Evolutionary conservation across 2,888 invertebrate species (phyloP).

Genomic region (Tetranychus truncatus): DNA sequence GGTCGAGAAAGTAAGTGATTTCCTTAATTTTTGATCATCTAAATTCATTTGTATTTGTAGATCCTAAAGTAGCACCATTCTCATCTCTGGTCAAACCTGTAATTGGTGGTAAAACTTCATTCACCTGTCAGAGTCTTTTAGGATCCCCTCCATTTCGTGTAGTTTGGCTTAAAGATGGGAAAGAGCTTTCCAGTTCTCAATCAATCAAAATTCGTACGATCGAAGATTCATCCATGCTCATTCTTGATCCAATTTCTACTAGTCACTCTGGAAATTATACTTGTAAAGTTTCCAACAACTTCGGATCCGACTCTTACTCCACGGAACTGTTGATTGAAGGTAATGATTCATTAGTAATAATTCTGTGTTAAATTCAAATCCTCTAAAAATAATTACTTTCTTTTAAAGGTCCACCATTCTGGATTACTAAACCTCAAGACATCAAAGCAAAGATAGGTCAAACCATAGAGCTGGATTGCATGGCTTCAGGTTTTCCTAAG

Average conservation of each 20-base stretch:
- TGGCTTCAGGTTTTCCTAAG: not conserved
- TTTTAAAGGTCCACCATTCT: not conserved
- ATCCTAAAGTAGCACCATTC: too few species aligned
- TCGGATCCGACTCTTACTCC: not conserved
- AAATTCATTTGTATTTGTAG: too few species aligned
- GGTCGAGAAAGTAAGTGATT: too few species aligned
- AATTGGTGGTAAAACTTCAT: too few species aligned
- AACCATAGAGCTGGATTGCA: not conserved
- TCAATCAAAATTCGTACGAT: constrained; percentile 21
- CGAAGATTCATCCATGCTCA: constrained; percentile 20
- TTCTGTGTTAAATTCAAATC: too few species aligned
- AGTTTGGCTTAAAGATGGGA: not conserved
- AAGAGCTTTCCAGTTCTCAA: not conserved
- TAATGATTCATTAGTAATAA: not conserved
- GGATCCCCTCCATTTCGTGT: too few species aligned
- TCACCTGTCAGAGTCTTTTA: too few species aligned
- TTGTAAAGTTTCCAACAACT: not conserved
- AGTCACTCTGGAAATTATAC: not conserved
- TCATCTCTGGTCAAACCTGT: too few species aligned
- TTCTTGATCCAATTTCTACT: not conserved
- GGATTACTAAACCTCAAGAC: not conserved
- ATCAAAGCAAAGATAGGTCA: not conserved
- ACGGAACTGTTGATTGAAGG: not conserved
- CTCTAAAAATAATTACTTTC: not conserved
- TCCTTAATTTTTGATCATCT: too few species aligned